These are phyloP conservation scores for Serilophus lunatus DNA, from an alignment of 2,113 vertebrate species.

Conservation along the genomic window DNA sequence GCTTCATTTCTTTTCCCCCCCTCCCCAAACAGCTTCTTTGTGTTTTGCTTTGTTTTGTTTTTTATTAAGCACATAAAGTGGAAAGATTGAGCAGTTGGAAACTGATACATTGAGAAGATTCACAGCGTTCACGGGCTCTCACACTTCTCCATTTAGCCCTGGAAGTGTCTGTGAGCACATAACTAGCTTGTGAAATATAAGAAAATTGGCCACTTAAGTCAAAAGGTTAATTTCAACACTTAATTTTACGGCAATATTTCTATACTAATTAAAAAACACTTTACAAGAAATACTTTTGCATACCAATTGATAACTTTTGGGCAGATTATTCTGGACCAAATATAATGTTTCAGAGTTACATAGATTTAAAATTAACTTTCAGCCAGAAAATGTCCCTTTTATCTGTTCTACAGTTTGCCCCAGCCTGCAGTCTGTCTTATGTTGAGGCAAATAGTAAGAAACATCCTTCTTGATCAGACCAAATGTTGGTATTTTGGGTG, in stretches of 20 bases:
- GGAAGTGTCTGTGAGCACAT: background rate
- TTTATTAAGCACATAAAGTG: background rate
- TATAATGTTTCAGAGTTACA: background rate
- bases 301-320: background rate
- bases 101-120: slow-evolving; percentile 41
- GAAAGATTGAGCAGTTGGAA: background rate
- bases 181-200: background rate
- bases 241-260: background rate
- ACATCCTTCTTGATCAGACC: background rate
- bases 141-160: background rate
- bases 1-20: fast-evolving
- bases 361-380: background rate
- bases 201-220: background rate
- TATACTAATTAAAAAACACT: background rate
- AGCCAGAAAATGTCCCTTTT: background rate
- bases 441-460: background rate
- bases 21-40: background rate
- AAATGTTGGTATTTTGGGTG: background rate
- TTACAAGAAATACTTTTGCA: background rate
- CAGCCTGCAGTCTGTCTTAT: background rate
- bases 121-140: slow-evolving; percentile 18
- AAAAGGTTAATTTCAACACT: background rate
- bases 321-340: background rate
- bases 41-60: too few species aligned
- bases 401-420: background rate